Conservation (phyloP, 2,888 invertebrate genomes). For the Pegoplata infirma region DNA sequence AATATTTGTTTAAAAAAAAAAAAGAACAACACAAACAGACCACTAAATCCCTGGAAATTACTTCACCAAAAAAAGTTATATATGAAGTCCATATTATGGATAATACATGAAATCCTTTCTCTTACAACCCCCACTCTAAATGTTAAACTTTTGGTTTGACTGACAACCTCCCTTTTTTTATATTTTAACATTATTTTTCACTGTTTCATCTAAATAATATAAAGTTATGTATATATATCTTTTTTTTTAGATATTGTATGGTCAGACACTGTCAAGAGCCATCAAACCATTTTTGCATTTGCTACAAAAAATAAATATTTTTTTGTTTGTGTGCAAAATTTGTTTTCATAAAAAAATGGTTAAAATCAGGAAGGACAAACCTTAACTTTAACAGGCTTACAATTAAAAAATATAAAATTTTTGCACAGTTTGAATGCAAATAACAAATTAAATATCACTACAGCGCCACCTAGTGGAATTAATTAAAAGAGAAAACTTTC, state of each 20-base stretch:
- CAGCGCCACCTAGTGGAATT: no score
- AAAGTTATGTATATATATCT: constrained; percentile 36
- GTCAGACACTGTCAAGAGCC: constrained; percentile 61
- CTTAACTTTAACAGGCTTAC: no score
- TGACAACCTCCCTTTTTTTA: constrained; percentile 41
- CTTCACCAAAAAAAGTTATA: constrained; percentile 16
- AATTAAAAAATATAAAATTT: no score
- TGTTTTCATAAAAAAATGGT: background rate
- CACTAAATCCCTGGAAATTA: constrained; percentile 52
- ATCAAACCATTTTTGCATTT: constrained; percentile 63
- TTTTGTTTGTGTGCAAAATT: background rate
- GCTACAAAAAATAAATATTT: constrained; percentile 43
- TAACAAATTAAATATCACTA: no score
- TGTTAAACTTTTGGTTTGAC: no score
- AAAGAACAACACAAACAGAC: constrained; percentile 7
- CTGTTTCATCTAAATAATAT: constrained; percentile 27
- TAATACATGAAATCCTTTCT: background rate
- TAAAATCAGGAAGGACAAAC: constrained; percentile 12
- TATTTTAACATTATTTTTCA: background rate
- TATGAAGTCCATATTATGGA: no score
- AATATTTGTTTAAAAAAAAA: constrained; percentile 1
- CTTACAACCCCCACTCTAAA: constrained; percentile 13
- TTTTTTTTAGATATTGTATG: constrained; percentile 46
- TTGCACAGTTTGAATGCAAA: no score
- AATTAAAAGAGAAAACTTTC: no score